phyloP scores from a whole-genome alignment of 1,140 invertebrate genomes.

The Octopus bimaculoides region DNA sequence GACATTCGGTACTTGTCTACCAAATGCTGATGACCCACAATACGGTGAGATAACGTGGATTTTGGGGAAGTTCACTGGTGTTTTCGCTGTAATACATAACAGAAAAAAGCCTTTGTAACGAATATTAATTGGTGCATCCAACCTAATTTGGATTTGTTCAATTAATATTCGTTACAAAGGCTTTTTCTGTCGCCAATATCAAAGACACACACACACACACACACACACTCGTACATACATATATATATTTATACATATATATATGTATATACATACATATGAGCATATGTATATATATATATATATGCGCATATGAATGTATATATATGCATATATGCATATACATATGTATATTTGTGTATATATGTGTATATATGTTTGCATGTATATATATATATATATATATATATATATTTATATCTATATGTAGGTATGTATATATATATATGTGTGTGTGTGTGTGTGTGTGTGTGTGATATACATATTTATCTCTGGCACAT shows the following conservation, averaged over 20 bases:
- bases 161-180: neutral
- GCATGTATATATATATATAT: conserved; percentile 4
- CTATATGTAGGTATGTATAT: conserved; percentile 3
- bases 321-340: conserved; percentile 8
- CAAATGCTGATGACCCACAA: no score
- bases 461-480: no score
- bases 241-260: conserved; percentile 12
- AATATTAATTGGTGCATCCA: no score
- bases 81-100: no score
- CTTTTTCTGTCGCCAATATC: neutral
- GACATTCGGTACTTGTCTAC: no score
- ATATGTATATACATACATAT: conserved; percentile 9
- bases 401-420: neutral
- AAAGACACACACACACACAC: conserved; percentile 16
- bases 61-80: no score
- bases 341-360: conserved; percentile 16
- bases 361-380: conserved; percentile 13
- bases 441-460: neutral
- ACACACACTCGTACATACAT: neutral
- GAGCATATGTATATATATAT: conserved; percentile 9
- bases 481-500: no score
- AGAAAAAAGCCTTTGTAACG: no score
- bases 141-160: no score
- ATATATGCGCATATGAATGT: conserved; percentile 11
- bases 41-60: no score